Percentiles rank a stretch among this genome's conserved stretches.
Conservation (phyloP, 2,797 vertebrate genomes). For the Pogonophryne albipinna region DNA sequence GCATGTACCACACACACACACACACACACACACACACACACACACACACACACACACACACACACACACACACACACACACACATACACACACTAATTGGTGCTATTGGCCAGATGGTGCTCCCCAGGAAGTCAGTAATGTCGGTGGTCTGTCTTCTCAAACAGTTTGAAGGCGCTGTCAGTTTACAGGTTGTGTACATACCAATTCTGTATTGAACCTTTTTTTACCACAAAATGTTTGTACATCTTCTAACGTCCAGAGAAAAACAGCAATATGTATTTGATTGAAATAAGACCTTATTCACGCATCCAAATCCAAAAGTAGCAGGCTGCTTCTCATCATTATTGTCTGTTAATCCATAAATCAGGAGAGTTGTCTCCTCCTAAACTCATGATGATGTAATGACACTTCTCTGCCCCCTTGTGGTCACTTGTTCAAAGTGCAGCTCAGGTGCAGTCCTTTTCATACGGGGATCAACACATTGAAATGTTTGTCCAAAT, state of each 20-base stretch:
- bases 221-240: not conserved
- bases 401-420: slow-evolving; percentile 6
- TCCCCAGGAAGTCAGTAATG: slow-evolving; percentile 24
- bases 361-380: not conserved
- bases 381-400: too few relatives aligned
- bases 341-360: not conserved
- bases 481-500: not conserved
- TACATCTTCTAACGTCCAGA: accelerated
- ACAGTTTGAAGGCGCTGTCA: not conserved
- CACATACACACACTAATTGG: slow-evolving; percentile 5
- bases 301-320: not conserved
- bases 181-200: not conserved
- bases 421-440: slow-evolving; percentile 8
- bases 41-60: not conserved
- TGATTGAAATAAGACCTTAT: not conserved
- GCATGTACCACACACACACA: not conserved
- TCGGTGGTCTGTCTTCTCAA: not conserved
- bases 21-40: not conserved
- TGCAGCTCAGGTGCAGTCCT: slow-evolving; percentile 8
- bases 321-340: not conserved
- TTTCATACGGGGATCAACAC: not conserved
- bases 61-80: too few relatives aligned
- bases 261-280: not conserved
- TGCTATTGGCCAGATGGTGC: slow-evolving; percentile 19
- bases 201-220: not conserved